Evolutionary conservation across 2,888 invertebrate genomes (phyloP).

Genomic region (Terebella lapidaria): DNA sequence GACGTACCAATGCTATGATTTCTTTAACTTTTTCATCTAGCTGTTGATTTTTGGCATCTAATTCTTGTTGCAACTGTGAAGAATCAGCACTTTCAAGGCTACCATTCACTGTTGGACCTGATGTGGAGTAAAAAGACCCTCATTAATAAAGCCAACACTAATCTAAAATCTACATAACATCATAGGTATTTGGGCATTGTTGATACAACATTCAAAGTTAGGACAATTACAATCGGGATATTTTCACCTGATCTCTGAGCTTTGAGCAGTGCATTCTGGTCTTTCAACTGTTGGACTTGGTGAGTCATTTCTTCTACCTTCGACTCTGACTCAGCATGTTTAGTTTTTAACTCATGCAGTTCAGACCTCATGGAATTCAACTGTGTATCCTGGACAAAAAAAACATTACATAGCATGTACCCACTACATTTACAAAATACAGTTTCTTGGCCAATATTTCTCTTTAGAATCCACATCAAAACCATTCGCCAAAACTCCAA

Average conservation of each 20-base stretch:
- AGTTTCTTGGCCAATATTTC: too few species aligned
- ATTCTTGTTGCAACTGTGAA: conserved; percentile 28
- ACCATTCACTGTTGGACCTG: neutral
- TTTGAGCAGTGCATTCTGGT: conserved; percentile 80
- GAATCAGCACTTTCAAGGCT: conserved; percentile 32
- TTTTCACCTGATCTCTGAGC: conserved; percentile 56
- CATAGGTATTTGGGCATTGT: too few species aligned
- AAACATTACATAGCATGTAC: too few species aligned
- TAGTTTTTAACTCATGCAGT: conserved; percentile 34
- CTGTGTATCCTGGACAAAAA: conserved; percentile 41
- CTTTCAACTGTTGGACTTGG: conserved; percentile 71
- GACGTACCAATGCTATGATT: conserved; percentile 37
- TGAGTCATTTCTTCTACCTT: conserved; percentile 66
- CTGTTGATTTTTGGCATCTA: conserved; percentile 33
- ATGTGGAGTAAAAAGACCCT: too few species aligned
- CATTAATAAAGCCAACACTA: too few species aligned
- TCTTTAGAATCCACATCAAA: too few species aligned
- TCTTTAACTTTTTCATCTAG: conserved; percentile 35
- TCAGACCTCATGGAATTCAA: conserved; percentile 37
- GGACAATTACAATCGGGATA: too few species aligned
- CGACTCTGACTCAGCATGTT: conserved; percentile 29
- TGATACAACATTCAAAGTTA: too few species aligned
- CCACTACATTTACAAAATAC: too few species aligned
- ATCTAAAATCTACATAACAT: too few species aligned
- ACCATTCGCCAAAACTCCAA: too few species aligned